These are phyloP conservation scores for Callopanchax toddi DNA, from an alignment of 2,113 vertebrate genomes.

Conservation along the genomic window DNA sequence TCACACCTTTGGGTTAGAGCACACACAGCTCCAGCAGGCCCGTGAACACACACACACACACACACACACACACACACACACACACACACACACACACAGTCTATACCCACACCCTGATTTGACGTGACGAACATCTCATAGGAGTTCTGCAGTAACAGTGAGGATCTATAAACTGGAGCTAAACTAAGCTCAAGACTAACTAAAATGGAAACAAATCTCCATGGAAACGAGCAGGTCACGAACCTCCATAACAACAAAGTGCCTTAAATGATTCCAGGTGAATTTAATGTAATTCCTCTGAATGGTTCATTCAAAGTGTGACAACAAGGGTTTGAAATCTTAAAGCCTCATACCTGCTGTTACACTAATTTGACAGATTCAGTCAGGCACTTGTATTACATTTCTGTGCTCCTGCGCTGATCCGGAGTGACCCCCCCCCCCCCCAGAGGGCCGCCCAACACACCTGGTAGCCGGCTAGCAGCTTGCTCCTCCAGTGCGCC, in stretches of 20 bases:
- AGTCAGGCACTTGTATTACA: conserved; percentile 48
- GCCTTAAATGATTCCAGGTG: conserved; percentile 9
- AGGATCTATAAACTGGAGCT: conserved; percentile 52
- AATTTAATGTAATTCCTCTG: conserved; percentile 22
- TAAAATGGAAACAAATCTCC: conserved; percentile 40
- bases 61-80: background rate
- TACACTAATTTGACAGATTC: conserved; percentile 53
- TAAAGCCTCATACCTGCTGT: conserved; percentile 6
- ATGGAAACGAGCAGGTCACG: conserved; percentile 8
- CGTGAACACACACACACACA: background rate
- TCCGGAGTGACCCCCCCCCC: conserved; percentile 40
- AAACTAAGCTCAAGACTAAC: conserved; percentile 43
- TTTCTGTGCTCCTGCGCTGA: conserved; percentile 29
- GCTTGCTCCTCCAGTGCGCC: conserved; percentile 98
- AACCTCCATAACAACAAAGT: conserved; percentile 42
- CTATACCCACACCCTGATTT: background rate
- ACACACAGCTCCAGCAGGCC: conserved; percentile 18
- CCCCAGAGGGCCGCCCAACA: conserved; percentile 34
- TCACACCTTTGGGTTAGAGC: conserved; percentile 51
- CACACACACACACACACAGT: background rate
- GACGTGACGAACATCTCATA: conserved; percentile 45
- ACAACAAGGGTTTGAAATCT: conserved; percentile 16
- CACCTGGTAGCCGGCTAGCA: conserved; percentile 97
- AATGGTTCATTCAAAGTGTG: conserved; percentile 25
- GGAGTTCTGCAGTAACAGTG: conserved; percentile 44